These are phyloP conservation scores for Aleiodes sp. DNA, from an alignment of 1,140 invertebrate genomes.

Conservation along the genomic window DNA sequence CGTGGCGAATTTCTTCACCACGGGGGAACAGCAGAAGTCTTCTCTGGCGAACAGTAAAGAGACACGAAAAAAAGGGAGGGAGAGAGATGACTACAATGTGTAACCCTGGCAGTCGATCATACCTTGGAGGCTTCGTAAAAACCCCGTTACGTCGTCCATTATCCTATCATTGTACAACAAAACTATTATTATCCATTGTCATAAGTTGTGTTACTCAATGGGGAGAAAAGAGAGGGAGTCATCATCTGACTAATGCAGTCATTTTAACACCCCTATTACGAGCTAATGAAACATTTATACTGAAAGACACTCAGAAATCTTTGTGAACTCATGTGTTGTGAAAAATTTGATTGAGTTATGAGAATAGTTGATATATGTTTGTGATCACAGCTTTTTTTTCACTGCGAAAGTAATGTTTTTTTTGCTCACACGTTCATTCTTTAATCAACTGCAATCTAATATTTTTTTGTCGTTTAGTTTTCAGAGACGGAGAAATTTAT, in stretches of 20 bases:
- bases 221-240: conserved; percentile 12
- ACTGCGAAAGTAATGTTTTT: too few species aligned
- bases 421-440: not conserved
- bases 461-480: not conserved
- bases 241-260: conserved; percentile 19
- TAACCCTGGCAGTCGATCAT: conserved; percentile 38
- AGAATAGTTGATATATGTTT: not conserved
- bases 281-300: conserved; percentile 39
- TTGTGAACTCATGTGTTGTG: not conserved
- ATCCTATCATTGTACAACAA: conserved; percentile 39
- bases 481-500: not conserved
- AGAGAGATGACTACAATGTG: not conserved
- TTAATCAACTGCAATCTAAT: not conserved
- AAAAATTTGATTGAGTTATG: conserved; percentile 33
- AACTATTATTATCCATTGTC: conserved; percentile 32
- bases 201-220: conserved; percentile 24
- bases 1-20: conserved; percentile 58
- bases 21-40: conserved; percentile 32
- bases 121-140: conserved; percentile 32
- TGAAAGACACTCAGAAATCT: not conserved
- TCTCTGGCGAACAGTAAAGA: too few species aligned
- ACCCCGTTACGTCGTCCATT: conserved; percentile 42
- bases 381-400: too few species aligned
- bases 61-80: conserved; percentile 23
- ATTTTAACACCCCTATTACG: conserved; percentile 33